phyloP scores from a whole-genome alignment of 2,113 vertebrate genomes.

The Sciurus niger region DNA sequence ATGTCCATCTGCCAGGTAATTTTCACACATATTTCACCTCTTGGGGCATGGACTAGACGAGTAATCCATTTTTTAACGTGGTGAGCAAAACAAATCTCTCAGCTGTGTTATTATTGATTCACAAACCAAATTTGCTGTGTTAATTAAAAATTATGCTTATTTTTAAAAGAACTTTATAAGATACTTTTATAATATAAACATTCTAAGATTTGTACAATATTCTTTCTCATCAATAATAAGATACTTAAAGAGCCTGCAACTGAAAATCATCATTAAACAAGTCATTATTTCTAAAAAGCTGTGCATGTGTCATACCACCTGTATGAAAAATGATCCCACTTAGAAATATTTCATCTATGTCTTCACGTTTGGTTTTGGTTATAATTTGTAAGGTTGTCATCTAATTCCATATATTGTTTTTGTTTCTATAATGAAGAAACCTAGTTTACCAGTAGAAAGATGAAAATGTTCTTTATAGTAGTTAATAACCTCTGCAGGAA shows the following conservation, averaged over 20 bases:
- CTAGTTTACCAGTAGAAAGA: constrained; percentile 50
- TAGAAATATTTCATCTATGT: constrained; percentile 32
- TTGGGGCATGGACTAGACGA: neutral
- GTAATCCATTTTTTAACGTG: neutral
- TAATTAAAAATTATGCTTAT: constrained; percentile 51
- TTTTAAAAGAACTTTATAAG: constrained; percentile 39
- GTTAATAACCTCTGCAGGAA: constrained; percentile 64
- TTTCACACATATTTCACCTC: constrained; percentile 6
- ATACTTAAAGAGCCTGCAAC: constrained; percentile 41
- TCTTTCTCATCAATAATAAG: constrained; percentile 53
- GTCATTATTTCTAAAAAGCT: constrained; percentile 56
- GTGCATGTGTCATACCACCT: neutral
- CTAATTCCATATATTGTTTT: constrained; percentile 63
- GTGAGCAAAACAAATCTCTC: constrained; percentile 51
- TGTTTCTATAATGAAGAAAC: constrained; percentile 65
- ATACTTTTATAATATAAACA: neutral
- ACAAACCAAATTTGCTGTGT: constrained; percentile 11
- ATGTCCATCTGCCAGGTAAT: constrained; percentile 9
- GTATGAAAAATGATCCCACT: constrained; percentile 29
- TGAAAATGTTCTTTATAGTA: constrained; percentile 53
- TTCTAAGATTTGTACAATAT: constrained; percentile 12
- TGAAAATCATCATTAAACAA: constrained; percentile 56
- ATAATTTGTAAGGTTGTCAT: constrained; percentile 64
- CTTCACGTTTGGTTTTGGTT: constrained; percentile 65
- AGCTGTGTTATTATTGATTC: neutral